Evolutionary conservation across 2,888 invertebrate species (phyloP).

Genomic region (Fabriciana adippe): DNA sequence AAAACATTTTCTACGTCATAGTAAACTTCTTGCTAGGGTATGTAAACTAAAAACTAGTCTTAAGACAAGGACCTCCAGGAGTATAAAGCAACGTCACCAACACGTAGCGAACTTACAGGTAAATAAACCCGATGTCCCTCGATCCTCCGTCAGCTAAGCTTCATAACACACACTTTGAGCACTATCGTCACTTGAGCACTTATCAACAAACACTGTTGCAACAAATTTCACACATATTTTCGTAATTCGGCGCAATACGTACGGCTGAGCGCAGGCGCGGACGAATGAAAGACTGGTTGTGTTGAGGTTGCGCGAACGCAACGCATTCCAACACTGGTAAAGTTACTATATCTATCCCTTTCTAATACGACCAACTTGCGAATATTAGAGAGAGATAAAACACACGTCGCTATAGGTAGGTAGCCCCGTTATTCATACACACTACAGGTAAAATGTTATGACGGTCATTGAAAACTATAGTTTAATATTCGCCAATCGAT

Average conservation of each 20-base stretch:
- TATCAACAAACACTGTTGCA: constrained; percentile 64
- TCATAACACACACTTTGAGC: constrained; percentile 74
- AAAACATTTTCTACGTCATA: neutral
- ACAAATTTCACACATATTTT: constrained; percentile 76
- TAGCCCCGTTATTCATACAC: constrained; percentile 73
- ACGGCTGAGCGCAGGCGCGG: constrained; percentile 60
- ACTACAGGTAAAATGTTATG: constrained; percentile 62
- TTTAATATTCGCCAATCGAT: constrained; percentile 44
- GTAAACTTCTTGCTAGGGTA: constrained; percentile 14
- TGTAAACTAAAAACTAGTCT: constrained; percentile 27
- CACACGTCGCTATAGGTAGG: constrained; percentile 57
- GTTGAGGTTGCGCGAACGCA: constrained; percentile 70
- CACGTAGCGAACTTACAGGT: constrained; percentile 75
- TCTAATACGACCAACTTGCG: constrained; percentile 44
- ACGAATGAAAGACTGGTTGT: constrained; percentile 69
- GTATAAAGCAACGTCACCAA: constrained; percentile 64
- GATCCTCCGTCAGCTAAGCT: constrained; percentile 71
- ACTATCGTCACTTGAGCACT: constrained; percentile 69
- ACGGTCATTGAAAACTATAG: constrained; percentile 44
- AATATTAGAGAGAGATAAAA: constrained; percentile 48
- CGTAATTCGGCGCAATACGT: constrained; percentile 57
- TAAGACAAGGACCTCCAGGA: constrained; percentile 45
- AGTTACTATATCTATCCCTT: constrained; percentile 55
- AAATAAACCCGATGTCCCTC: constrained; percentile 71
- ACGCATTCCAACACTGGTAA: constrained; percentile 75